Evolutionary conservation across 2,113 vertebrate species (phyloP).

Genomic region (Tonatia bakeri): DNA sequence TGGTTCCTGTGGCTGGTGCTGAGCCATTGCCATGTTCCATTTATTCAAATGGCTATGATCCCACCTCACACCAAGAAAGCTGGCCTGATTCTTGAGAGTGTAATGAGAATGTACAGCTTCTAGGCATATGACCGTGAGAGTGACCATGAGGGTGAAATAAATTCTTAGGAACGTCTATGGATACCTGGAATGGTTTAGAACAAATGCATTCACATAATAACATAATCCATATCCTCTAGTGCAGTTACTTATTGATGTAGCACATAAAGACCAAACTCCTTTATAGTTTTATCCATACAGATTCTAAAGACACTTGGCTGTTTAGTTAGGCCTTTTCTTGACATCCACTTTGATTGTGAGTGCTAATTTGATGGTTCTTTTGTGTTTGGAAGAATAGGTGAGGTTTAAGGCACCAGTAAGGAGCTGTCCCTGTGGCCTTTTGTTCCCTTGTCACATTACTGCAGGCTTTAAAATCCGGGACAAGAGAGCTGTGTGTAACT

Average conservation of each 20-base stretch:
- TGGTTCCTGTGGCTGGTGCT: neutral
- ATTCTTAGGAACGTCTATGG: neutral
- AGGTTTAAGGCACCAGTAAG: neutral
- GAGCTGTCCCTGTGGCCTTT: neutral
- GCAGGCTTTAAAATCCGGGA: neutral
- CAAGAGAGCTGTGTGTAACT: neutral
- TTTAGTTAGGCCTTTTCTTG: neutral
- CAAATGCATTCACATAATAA: neutral
- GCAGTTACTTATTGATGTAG: neutral
- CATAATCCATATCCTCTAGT: neutral
- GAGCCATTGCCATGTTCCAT: neutral
- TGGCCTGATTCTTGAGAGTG: neutral
- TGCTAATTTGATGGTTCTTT: neutral
- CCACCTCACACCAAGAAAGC: neutral
- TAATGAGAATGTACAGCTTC: neutral
- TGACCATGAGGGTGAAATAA: neutral
- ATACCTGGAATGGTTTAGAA: neutral
- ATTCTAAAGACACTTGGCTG: neutral
- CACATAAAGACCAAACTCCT: neutral
- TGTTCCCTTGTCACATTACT: neutral
- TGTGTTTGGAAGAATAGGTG: neutral
- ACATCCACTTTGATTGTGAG: neutral
- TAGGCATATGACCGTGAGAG: neutral
- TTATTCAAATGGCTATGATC: slow-evolving; percentile 7
- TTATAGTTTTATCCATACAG: neutral